Conservation (phyloP, 30 jellyfish, hydroid and myxozoan species). For the Aurelia sp. region DNA sequence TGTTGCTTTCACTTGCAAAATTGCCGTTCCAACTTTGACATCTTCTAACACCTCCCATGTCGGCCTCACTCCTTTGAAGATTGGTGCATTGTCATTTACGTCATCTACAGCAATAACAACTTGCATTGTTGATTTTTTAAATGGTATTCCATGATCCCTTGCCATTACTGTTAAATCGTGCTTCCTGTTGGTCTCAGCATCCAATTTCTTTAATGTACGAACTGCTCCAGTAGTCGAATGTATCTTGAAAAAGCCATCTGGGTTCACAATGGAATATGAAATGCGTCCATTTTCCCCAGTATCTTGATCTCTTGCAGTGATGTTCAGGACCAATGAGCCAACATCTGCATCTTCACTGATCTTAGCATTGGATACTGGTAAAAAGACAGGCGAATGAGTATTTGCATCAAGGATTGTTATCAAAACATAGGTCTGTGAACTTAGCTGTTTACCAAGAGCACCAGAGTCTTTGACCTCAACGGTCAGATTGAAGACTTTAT, state of each 20-base stretch:
- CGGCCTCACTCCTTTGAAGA: constrained; percentile 37
- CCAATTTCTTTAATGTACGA: constrained; percentile 71
- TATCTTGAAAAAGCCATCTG: constrained; percentile 70
- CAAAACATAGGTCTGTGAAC: constrained; percentile 32
- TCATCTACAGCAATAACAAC: constrained; percentile 76
- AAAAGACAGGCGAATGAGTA: constrained; percentile 73
- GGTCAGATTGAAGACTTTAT: constrained; percentile 57
- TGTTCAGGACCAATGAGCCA: constrained; percentile 61
- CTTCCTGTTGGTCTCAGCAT: constrained; percentile 71
- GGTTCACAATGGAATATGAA: constrained; percentile 59
- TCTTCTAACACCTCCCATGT: constrained; percentile 54
- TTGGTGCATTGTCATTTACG: constrained; percentile 92
- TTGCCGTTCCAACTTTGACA: constrained; percentile 61
- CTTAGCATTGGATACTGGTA: constrained; percentile 5
- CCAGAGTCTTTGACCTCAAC: constrained; percentile 77
- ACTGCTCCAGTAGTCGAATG: constrained; percentile 65
- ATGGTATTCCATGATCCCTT: constrained; percentile 91
- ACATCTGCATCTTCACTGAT: constrained; percentile 66
- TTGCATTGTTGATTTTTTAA: constrained; percentile 50
- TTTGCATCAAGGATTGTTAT: constrained; percentile 67
- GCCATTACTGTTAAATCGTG: constrained; percentile 76
- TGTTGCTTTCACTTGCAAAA: constrained; percentile 76
- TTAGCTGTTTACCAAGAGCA: constrained; percentile 48
- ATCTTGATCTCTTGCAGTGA: constrained; percentile 77
- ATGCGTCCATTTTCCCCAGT: constrained; percentile 84